Evolutionary conservation across 2,113 vertebrate species (phyloP), one percentile per base, ranked within the genome.

Genomic region (Taxidea taxus): DNA sequence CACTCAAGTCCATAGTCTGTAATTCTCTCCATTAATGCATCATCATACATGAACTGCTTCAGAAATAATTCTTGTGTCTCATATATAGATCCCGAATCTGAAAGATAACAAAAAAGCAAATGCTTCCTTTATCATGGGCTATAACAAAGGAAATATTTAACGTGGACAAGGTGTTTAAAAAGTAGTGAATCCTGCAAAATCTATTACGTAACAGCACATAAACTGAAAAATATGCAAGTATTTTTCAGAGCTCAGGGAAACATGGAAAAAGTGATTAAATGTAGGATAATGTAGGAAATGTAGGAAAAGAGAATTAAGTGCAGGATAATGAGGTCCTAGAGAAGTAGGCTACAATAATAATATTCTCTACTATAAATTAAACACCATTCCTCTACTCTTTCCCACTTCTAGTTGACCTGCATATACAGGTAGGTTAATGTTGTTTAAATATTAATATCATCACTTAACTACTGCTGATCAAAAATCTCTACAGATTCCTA

Each of bases 281-380:
- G 0, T 15, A 72, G 7, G n/a, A 68, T 29, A 31, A 77, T n/a
- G 29, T 60, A 60, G 58, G 25, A 60, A 60, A 60, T 27, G 58
- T 27, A 60, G n/a, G 16, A 44, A 86, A 44, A 37, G 29, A 13
- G 0, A 99, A 99, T 97, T 58, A 89, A 94, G 37, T 1, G 0
- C 9, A 72, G 13, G n/a, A 60, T 29, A 31, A 77, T 42, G 29
- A 77, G n/a, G 47, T 37, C 8, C 85, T 82, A 31, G 56, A 74
- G 20, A 82, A 42, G 21, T 10, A n/a, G 51, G 13, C 10, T 56
- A 18, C 29, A 54, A 58, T 27, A 27, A 21, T 20, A 34, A 64
- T 18, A 70, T 25, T 66, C 13, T 62, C 27, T 66, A 21, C 68
- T 95, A 49, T 15, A 77, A 60, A 62, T 60, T 70, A 84, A 87